Evolutionary conservation across 2,797 vertebrate genomes (phyloP), one percentile per base, ranked within the genome.

Genomic region (Pipistrellus pygmaeus): DNA sequence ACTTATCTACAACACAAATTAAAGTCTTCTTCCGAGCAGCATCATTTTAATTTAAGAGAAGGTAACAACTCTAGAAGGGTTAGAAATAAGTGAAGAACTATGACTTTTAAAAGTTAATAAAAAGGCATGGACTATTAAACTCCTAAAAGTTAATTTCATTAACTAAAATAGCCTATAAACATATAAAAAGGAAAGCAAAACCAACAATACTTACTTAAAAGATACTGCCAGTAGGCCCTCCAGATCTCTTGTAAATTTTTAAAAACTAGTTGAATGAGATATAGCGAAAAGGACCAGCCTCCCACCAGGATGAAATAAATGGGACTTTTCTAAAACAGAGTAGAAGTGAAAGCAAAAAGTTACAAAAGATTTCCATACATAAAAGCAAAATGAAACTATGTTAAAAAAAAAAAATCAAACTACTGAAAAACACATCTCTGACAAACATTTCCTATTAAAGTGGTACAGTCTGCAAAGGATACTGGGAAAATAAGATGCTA

Each of bases 201-300:
- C 55, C 51, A 15, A 9, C 20, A 88, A 9, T 46, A 91, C 98
- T 97, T 98, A 99, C 99, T 99, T 82, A 99, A 94, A 57, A 98
- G 99, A 94, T 99, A 97, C 81, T 98, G 98, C 99, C 99, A 99
- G 97, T 99, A 99, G 81, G 98, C 99, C 92, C 23, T 98, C 92
- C 99, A 98, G 96, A 99, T 99, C 64, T 98, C 94, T 72, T 94
- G 97, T 9, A 99, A 98, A 98, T 99, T 99, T 98, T 98, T 99
- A 97, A 98, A 99, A 96, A 99, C 98, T 18, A 99, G 98, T 97
- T 99, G 99, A 91, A 99, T 99, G 95, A 99, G 97, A 96, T 99
- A 99, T 27, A 99, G 60, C 9, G 99, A 99, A 87, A 99, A 99
- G 30, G 99, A 99, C 99, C 99, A 99, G 95, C 99, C 99, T 48